Evolutionary conservation across 2,797 vertebrate genomes (phyloP).

Genomic region (Arrhamphus sclerolepis): DNA sequence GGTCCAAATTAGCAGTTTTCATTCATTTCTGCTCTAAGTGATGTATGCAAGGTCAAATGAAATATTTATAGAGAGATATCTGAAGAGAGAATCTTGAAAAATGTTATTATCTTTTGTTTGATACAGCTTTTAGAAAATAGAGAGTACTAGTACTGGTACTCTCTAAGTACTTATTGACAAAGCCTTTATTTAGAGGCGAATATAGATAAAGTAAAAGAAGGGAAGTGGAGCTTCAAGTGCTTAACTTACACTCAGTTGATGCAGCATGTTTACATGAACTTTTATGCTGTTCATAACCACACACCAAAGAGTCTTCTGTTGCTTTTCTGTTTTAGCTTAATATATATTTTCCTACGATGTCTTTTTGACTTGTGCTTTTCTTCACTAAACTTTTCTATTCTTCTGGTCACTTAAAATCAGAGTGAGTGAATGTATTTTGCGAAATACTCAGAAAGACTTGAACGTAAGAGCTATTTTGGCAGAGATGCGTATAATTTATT

Average conservation of each 20-base stretch:
- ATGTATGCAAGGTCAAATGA: conserved; percentile 13
- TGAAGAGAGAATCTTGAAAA: conserved; percentile 8
- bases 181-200: conserved; percentile 62
- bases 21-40: conserved; percentile 17
- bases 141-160: too few relatives aligned
- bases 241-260: conserved; percentile 25
- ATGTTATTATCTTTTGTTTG: conserved; percentile 26
- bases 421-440: conserved; percentile 84
- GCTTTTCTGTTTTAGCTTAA: conserved; percentile 30
- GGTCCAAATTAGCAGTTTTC: conserved; percentile 29
- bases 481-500: conserved; percentile 81
- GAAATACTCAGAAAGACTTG: conserved; percentile 82
- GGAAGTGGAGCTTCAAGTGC: conserved; percentile 67
- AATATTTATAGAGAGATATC: conserved; percentile 32
- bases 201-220: conserved; percentile 82
- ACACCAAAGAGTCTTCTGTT: conserved; percentile 33
- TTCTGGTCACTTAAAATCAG: conserved; percentile 65
- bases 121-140: conserved; percentile 74
- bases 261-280: conserved; percentile 66
- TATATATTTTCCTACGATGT: conserved; percentile 1
- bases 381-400: conserved; percentile 31
- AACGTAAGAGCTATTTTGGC: conserved; percentile 69
- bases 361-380: conserved; percentile 23
- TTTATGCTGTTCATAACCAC: conserved; percentile 34
- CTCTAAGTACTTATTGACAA: conserved; percentile 80